Evolutionary conservation across 1,140 invertebrate species (phyloP).

Genomic region (Cyclina sinensis): DNA sequence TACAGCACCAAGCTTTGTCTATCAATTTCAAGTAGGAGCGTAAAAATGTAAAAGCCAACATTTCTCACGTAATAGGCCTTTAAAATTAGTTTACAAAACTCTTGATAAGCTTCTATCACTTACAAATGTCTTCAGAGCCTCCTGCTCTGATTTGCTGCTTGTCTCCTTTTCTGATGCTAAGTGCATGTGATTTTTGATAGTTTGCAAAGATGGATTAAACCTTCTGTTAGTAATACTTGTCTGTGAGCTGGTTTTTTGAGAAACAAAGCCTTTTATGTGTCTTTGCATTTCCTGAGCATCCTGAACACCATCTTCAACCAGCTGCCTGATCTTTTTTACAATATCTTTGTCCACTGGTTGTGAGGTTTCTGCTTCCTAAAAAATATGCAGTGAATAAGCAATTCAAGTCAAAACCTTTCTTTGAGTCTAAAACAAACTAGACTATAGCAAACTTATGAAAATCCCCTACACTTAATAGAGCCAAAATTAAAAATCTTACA

Average conservation of each 20-base stretch:
- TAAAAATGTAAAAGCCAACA: too few species aligned
- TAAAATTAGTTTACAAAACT: neutral
- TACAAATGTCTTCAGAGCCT: neutral
- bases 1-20: too few species aligned
- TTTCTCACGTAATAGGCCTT: neutral
- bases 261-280: neutral
- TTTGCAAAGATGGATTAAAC: neutral
- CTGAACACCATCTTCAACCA: neutral
- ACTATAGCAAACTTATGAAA: too few species aligned
- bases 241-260: neutral
- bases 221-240: neutral
- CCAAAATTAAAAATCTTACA: too few species aligned
- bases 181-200: conserved; percentile 6
- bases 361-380: neutral
- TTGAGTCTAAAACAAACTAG: too few species aligned
- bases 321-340: neutral
- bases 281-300: neutral
- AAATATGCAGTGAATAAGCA: too few species aligned
- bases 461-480: too few species aligned
- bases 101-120: neutral
- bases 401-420: too few species aligned
- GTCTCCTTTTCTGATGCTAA: neutral
- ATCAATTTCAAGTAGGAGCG: too few species aligned
- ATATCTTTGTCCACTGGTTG: neutral
- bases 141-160: neutral